Conservation (phyloP, 2,113 vertebrate species). For the Ia io region DNA sequence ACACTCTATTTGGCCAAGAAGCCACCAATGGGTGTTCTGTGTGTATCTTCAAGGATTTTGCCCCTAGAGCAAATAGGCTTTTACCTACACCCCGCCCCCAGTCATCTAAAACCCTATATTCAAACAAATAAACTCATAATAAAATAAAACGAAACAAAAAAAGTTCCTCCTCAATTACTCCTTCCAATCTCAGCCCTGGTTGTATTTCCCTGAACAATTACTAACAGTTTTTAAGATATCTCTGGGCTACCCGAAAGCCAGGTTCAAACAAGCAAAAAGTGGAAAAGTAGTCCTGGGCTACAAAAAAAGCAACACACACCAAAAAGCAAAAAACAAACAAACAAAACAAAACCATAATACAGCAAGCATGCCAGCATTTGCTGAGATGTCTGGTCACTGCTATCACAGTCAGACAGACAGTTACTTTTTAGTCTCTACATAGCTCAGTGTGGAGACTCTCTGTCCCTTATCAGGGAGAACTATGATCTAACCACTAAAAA, state of each 20-base stretch:
- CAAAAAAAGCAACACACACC: neutral
- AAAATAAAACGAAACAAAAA: neutral
- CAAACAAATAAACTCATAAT: neutral
- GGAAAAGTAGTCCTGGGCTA: neutral
- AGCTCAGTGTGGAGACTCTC: neutral
- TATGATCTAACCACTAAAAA: constrained; percentile 13
- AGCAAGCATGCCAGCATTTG: neutral
- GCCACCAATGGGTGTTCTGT: neutral
- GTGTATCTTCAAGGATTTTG: neutral
- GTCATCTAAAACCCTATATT: neutral
- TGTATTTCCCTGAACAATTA: constrained; percentile 10
- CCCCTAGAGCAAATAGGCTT: neutral
- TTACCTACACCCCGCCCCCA: neutral
- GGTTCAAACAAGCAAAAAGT: neutral
- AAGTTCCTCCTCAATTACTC: neutral
- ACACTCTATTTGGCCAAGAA: neutral
- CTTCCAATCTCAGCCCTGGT: neutral
- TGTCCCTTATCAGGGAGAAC: neutral
- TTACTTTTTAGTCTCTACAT: neutral
- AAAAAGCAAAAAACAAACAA: neutral
- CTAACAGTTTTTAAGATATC: constrained; percentile 29
- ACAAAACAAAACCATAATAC: neutral
- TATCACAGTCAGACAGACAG: neutral
- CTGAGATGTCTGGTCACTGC: neutral
- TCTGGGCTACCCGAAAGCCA: neutral